Evolutionary conservation across 1,140 invertebrate genomes (phyloP).

Genomic region (Cotesia vestalis): DNA sequence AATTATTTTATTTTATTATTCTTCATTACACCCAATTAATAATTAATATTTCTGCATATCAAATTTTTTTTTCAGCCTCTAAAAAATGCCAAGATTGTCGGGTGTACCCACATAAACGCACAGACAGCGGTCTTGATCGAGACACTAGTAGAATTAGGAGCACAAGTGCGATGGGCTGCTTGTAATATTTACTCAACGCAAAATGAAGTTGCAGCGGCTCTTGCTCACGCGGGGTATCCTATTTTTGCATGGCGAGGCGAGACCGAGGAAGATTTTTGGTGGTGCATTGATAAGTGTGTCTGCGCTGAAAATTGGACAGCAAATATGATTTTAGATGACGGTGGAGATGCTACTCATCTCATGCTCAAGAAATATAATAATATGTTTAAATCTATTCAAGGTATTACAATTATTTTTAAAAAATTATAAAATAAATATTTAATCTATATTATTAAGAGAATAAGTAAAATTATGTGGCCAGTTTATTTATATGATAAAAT

Average conservation of each 20-base stretch:
- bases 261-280: constrained; percentile 98
- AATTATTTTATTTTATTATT: constrained; percentile 15
- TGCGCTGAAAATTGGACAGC: constrained; percentile 94
- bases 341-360: constrained; percentile 95
- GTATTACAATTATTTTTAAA: constrained; percentile 57
- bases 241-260: constrained; percentile 97
- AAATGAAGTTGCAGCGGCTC: constrained; percentile 96
- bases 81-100: constrained; percentile 95
- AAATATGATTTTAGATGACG: constrained; percentile 99
- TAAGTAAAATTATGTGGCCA: too few species aligned
- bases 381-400: constrained; percentile 95
- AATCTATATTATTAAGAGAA: too few species aligned
- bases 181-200: constrained; percentile 99
- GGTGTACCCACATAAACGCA: constrained; percentile 97
- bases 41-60: not conserved
- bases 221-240: constrained; percentile 89
- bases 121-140: constrained; percentile 97
- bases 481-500: too few species aligned
- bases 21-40: not conserved
- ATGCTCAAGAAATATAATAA: constrained; percentile 97
- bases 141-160: constrained; percentile 88
- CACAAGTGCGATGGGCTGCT: constrained; percentile 92
- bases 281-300: constrained; percentile 96
- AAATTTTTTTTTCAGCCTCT: constrained; percentile 71
- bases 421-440: not conserved